These are phyloP conservation scores for Macroramphosus scolopax DNA, from an alignment of 2,797 vertebrate genomes.

Conservation along the genomic window DNA sequence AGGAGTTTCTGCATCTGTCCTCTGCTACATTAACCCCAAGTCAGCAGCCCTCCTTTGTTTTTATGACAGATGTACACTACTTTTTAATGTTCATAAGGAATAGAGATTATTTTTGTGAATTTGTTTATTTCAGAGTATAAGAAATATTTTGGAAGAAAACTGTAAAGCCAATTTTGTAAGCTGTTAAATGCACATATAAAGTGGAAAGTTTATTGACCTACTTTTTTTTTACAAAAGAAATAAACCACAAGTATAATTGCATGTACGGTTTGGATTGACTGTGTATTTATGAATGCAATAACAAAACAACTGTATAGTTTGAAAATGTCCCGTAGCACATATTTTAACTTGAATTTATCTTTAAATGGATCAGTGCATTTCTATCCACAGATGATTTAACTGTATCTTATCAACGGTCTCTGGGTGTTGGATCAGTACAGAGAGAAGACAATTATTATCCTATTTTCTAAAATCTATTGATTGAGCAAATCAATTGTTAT, in stretches of 20 bases:
- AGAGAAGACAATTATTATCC: too few species aligned
- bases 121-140: slow-evolving; percentile 91
- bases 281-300: too few species aligned
- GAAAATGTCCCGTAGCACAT: too few species aligned
- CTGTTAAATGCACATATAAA: slow-evolving; percentile 84
- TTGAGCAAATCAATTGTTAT: too few species aligned
- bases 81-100: slow-evolving; percentile 91
- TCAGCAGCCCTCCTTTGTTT: slow-evolving; percentile 58
- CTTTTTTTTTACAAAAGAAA: slow-evolving; percentile 79
- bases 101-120: slow-evolving; percentile 95
- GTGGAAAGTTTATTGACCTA: slow-evolving; percentile 83
- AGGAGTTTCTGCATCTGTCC: slow-evolving; percentile 36
- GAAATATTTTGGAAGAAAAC: slow-evolving; percentile 87
- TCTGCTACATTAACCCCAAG: too few species aligned
- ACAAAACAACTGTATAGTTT: too few species aligned
- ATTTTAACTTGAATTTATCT: too few species aligned
- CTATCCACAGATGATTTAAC: too few species aligned
- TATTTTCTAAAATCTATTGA: too few species aligned
- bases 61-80: slow-evolving; percentile 85
- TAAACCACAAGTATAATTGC: slow-evolving; percentile 51
- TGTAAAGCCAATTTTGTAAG: slow-evolving; percentile 88
- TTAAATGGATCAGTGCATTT: too few species aligned
- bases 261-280: not conserved
- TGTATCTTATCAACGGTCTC: too few species aligned
- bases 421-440: too few species aligned